Percentiles rank a stretch among this genome's conserved stretches.
These are phyloP conservation scores for Gnatocerus cornutus DNA, from an alignment of 2,888 invertebrate species.

Conservation along the genomic window DNA sequence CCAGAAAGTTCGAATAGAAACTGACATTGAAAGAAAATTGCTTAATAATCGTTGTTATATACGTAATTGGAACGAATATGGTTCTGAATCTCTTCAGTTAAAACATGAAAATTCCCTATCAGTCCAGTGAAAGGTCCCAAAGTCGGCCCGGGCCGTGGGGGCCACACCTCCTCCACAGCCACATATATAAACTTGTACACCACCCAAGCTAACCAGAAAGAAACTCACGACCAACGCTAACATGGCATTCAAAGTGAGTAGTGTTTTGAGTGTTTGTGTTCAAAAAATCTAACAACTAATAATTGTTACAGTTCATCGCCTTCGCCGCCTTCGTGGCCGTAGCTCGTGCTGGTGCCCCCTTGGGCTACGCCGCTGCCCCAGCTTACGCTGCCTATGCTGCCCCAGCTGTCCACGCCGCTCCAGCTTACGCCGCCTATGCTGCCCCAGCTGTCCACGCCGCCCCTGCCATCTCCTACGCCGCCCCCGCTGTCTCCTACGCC, in stretches of 20 bases:
- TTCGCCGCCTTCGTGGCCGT: conserved; percentile 57
- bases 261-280: neutral
- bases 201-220: conserved; percentile 41
- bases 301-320: conserved; percentile 53
- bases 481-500: conserved; percentile 35
- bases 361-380: conserved; percentile 53
- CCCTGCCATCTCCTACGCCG: conserved; percentile 64
- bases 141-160: conserved; percentile 54
- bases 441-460: conserved; percentile 58
- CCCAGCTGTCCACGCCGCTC: conserved; percentile 51
- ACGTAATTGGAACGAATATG: conserved; percentile 27
- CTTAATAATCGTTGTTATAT: conserved; percentile 17
- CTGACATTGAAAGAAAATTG: conserved; percentile 37
- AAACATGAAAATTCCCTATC: conserved; percentile 45
- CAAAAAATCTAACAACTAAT: neutral
- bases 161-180: conserved; percentile 54
- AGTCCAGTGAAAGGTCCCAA: conserved; percentile 59
- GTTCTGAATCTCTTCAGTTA: conserved; percentile 11
- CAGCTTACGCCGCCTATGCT: conserved; percentile 61
- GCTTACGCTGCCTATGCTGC: conserved; percentile 54
- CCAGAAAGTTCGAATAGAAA: neutral
- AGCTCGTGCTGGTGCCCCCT: conserved; percentile 58
- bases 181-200: conserved; percentile 42
- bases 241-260: conserved; percentile 61
- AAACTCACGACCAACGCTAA: conserved; percentile 42